Percentiles rank a stretch among this genome's conserved stretches.
Conservation (phyloP, 2,888 invertebrate species). For the Acheta domesticus region DNA sequence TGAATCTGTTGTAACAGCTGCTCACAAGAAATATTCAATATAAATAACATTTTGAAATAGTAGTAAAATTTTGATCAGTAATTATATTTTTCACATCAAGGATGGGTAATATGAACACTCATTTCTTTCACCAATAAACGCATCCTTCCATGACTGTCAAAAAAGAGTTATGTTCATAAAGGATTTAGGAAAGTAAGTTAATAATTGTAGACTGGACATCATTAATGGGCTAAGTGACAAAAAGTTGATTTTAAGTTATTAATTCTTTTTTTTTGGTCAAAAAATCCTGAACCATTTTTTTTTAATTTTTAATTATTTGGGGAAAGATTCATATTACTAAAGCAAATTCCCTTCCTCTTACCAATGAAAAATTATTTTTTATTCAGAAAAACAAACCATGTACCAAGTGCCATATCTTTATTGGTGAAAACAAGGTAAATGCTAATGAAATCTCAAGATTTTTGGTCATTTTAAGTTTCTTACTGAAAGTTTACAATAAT, state of each 20-base stretch:
- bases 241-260: not conserved
- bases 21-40: too few species aligned
- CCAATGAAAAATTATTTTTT: not conserved
- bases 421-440: not conserved
- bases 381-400: conserved; percentile 21
- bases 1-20: too few species aligned
- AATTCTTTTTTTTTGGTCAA: not conserved
- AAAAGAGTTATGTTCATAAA: not conserved
- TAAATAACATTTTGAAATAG: too few species aligned
- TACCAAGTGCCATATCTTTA: conserved; percentile 20
- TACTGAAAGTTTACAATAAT: conserved; percentile 20
- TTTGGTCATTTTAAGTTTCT: not conserved
- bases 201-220: not conserved
- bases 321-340: not conserved
- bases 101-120: too few species aligned
- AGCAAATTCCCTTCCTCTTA: not conserved
- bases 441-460: conserved; percentile 5
- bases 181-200: not conserved
- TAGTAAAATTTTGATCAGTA: too few species aligned
- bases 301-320: not conserved
- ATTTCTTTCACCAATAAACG: too few species aligned
- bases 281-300: not conserved
- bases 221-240: not conserved
- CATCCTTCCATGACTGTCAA: not conserved
- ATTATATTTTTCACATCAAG: too few species aligned